phyloP scores from a whole-genome alignment of 92 coral and sea anemone genomes.

The Palythoa heliodiscus region DNA sequence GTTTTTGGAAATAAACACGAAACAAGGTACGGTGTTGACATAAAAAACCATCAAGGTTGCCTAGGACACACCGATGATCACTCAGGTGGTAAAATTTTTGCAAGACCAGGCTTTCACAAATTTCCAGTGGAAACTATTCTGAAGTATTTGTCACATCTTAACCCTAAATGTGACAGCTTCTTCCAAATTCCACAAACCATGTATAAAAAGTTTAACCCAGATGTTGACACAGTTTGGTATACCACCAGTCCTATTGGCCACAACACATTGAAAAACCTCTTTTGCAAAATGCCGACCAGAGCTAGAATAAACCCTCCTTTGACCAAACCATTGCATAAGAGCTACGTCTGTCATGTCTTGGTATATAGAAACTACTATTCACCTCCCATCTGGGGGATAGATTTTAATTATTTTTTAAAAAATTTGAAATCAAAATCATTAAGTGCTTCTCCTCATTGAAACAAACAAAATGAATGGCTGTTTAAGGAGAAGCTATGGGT shows the following conservation, averaged over 20 bases:
- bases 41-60: slow-evolving; percentile 50
- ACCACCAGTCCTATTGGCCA: slow-evolving; percentile 53
- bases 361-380: no score
- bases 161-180: slow-evolving; percentile 20
- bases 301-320: slow-evolving; percentile 45
- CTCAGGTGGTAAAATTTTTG: slow-evolving; percentile 41
- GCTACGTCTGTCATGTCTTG: slow-evolving; percentile 56
- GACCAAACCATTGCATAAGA: slow-evolving; percentile 59
- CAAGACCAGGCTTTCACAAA: not conserved
- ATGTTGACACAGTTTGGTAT: slow-evolving; percentile 39
- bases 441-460: no score
- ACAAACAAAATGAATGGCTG: no score
- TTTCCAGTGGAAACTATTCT: slow-evolving; percentile 34
- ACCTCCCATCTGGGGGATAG: no score
- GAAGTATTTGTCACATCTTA: slow-evolving; percentile 29
- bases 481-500: no score
- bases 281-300: slow-evolving; percentile 52
- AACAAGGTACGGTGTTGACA: not conserved
- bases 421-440: no score
- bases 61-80: slow-evolving; percentile 46
- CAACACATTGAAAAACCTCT: slow-evolving; percentile 50
- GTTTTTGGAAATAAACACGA: no score
- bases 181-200: slow-evolving; percentile 25
- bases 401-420: no score
- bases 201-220: slow-evolving; percentile 4